Evolutionary conservation across 2,888 invertebrate species (phyloP), one percentile per base, ranked within the genome.

Genomic region (Trypoxylon attenuatum): DNA sequence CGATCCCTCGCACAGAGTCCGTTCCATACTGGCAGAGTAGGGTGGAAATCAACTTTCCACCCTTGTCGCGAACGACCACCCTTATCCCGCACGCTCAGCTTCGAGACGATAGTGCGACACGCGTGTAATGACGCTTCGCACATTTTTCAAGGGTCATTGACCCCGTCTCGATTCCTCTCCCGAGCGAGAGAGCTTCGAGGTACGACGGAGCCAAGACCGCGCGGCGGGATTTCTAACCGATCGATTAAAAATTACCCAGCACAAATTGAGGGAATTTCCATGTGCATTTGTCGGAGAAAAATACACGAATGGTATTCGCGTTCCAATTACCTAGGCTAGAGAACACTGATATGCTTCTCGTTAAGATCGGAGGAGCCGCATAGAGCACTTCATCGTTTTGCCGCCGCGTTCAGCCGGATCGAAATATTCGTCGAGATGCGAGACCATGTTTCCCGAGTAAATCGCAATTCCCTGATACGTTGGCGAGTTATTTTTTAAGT

Each of bases 281-380:
- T n/a, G 15, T 19, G 22, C 15, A 13, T 13, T 22, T 15, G 19
- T 15, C n/a, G 21, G 45, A 33, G 5, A 55, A 8, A 21, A 29
- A 16, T 21, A 19, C 16, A 18, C 42, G 13, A 46, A 49, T 29
- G 50, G 45, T 56, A 45, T 56, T 60, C 27, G 69, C 45, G 49
- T 69, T 61, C 66, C 66, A 58, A 66, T 69, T 69, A 58, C 54
- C 53, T 47, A 42, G 51, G 61, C 43, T 43, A 54, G 63, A 56
- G 54, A 56, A 56, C 33, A 10, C 43, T 38, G 58, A 6, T 33
- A 49, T 13, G 43, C 6, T 3, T 10, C 47, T 63, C 50, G 58
- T 64, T 67, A 54, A 51, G 21, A 27, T 47, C 25, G 43, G 43
- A 33, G 38, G 38, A 23, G 5, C 5, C 21, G 16, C 46, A 15